Base-by-base conservation (phyloP, 2,113 vertebrate genomes). In the Hippocampus zosterae region DNA sequence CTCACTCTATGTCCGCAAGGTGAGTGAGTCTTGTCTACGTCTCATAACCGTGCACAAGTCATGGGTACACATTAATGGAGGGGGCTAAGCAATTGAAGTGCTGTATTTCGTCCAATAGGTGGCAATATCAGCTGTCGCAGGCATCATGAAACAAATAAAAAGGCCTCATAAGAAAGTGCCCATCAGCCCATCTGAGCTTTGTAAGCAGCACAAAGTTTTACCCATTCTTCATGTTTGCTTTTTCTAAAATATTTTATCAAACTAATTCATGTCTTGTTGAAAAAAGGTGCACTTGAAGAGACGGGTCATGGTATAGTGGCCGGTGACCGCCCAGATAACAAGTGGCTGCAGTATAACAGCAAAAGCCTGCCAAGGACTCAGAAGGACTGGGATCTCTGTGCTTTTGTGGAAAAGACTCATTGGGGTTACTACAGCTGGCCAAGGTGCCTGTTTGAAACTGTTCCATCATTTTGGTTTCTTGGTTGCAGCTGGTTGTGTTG, bases 401-500 rank as follows among this genome's bases (percentile, higher is more conserved):
- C 83, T 64, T 99, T 98, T 83, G 94, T 99, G 86, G 96, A 98
- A 75, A 99, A 99, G 84, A 99, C 97, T 1, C 96, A 99, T 78
- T 99, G 97, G 97, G 97, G 97, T 8, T 99, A 98, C 81, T 97
- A 96, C 41, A 91, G 90, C 46, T 99, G 97, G 97, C 97, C 97
- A 75, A 92, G 84, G 97, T 98, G 89, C 18, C n/a, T 7, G 64
- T 59, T 78, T 72, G 16, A 64, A 13, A 44, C 67, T 41, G 1
- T 27, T 46, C 33, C 63, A 9, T 40, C 16, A 53, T 13, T 44
- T 13, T 37, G 1, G 72, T 78, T 65, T 7, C 50, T 37, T 53
- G 5, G 33, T 2, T 61, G 42, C 41, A 21, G 50, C 62, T 13
- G 9, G 5, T 25, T 27, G 6, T 59, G 23, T 5, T 37, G 19